These are phyloP conservation scores for Pseudochirops corinnae DNA, from an alignment of 2,797 vertebrate genomes.

Conservation along the genomic window DNA sequence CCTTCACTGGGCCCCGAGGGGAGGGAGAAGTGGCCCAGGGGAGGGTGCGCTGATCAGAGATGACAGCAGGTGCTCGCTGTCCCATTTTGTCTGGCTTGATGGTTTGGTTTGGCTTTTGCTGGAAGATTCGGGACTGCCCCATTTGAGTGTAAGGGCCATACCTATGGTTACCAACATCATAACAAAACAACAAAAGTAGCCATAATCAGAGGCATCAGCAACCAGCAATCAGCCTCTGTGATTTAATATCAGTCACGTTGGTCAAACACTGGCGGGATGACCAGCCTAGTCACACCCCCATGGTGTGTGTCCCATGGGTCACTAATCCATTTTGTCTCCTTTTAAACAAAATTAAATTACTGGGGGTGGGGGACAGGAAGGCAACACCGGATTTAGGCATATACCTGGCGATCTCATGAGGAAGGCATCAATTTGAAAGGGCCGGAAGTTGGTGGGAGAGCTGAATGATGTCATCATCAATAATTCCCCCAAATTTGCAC, in stretches of 20 bases:
- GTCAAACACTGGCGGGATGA: background rate
- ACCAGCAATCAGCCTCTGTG: background rate
- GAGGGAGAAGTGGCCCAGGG: background rate
- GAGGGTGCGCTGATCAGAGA: background rate
- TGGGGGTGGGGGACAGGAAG: background rate
- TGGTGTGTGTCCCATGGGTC: constrained; percentile 8
- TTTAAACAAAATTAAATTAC: constrained; percentile 14
- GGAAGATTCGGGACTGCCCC: constrained; percentile 61
- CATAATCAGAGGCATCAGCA: background rate
- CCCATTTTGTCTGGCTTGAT: constrained; percentile 76
- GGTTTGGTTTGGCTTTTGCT: constrained; percentile 80
- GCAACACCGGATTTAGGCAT: constrained; percentile 18
- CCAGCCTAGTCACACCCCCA: background rate
- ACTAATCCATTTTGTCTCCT: constrained; percentile 49
- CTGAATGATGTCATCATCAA: background rate
- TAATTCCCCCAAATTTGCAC: constrained; percentile 13
- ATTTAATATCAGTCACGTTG: background rate
- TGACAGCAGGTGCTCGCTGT: background rate
- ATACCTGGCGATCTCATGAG: background rate
- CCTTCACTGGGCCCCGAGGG: background rate
- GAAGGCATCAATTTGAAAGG: background rate
- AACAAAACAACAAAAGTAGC: background rate
- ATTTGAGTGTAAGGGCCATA: background rate
- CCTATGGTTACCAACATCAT: background rate
- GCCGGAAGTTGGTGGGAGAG: background rate